Conservation (phyloP, 2,888 invertebrate genomes). For the Drosophila fulvimacula region DNA sequence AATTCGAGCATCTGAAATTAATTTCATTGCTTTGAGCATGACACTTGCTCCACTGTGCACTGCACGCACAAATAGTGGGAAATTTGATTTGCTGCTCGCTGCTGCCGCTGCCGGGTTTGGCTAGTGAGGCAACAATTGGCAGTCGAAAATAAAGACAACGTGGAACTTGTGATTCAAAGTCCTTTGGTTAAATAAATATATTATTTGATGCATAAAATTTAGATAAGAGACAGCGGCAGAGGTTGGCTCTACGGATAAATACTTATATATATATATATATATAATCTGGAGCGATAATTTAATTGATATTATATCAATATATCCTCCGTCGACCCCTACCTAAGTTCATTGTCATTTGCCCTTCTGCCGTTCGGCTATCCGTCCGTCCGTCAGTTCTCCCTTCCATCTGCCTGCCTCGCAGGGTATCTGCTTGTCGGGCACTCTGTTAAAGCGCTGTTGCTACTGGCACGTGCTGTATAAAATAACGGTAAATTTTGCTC, state of each 20-base stretch:
- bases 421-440: neutral
- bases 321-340: no score
- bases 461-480: constrained; percentile 27
- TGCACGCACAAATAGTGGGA: constrained; percentile 36
- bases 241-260: no score
- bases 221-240: no score
- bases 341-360: no score
- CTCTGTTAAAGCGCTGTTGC: neutral
- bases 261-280: no score
- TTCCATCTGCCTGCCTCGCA: neutral
- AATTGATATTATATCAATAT: no score
- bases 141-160: no score
- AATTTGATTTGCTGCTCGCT: constrained; percentile 13
- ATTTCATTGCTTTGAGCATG: neutral
- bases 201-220: no score
- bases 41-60: constrained; percentile 34
- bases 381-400: neutral
- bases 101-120: neutral
- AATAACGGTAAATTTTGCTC: constrained; percentile 51
- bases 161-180: no score
- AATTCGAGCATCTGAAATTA: neutral
- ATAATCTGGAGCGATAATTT: no score
- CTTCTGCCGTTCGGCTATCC: no score
- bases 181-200: no score
- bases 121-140: neutral